Base-by-base conservation (phyloP, 2,113 vertebrate species). In the Thomomys bottae region DNA sequence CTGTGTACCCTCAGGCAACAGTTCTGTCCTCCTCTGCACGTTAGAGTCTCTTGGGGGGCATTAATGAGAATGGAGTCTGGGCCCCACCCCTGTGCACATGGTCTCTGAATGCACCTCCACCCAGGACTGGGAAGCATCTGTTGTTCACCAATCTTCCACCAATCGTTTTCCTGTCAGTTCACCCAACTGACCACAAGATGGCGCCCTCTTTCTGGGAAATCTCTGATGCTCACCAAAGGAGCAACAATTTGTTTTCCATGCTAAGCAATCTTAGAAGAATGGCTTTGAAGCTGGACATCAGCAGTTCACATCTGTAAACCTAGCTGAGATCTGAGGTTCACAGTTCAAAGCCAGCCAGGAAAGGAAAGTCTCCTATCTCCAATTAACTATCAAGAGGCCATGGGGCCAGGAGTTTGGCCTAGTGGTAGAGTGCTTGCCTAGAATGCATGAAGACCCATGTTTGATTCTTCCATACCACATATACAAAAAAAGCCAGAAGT, bases 171-270 rank as follows among this genome's bases (percentile, higher is more conserved):
- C 76, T 76, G 49, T 77, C 93, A 82, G 49, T 95, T 95, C 87
- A 78, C 9, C 11, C 6, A 1, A n/a, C 10, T 75, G 80, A 75
- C 96, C 96, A 96, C 96, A 71, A 92, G 96, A 89, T 97, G 96
- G 96, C 21, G 88, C 90, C 14, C 64, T 92, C 68, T 82, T 64
- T 84, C 91, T 82, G 49, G 59, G 84, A 94, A 96, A 96, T 79
- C 84, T 32, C 28, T 32, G 28, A 34, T 45, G 32, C 15, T 85
- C 32, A 3, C 14, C 54, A 30, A 45, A n/a, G 1, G 8, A 6
- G 75, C 23, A 78, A 78, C 57, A 63, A 89, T 78, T 26, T 57
- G 49, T 80, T 94, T 84, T 93, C 79, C 70, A 64, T 57, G 36
- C 28, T 63, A 32, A 70, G 49, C 71, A 57, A 63, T 38, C 40